Base-by-base conservation (phyloP, 2,113 vertebrate species). In the Ictalurus punctatus region DNA sequence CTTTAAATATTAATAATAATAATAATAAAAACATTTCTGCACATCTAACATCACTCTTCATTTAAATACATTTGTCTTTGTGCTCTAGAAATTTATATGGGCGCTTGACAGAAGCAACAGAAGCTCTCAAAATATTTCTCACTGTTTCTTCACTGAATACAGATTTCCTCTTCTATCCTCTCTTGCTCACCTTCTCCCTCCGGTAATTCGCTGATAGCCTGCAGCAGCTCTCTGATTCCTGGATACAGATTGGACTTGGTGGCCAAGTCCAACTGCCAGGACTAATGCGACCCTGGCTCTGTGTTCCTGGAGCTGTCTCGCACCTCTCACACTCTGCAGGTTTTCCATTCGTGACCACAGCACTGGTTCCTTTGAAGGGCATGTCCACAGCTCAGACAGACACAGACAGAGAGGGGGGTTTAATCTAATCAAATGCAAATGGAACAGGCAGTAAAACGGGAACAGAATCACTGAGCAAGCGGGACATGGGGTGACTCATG, bases 401-500 rank as follows among this genome's bases (percentile, higher is more conserved):
- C 81, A 83, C 81, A 17, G 61, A 85, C 71, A 30, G 34, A 30
- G 21, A 74, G 56, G 69, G 69, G 54, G 58, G 37, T 73, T 80
- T 89, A 54, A 89, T 89, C 71, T 85, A 85, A 89, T 79, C 83
- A 76, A 65, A 85, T 85, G 83, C 81, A 78, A 84, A 88, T 65
- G 40, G 69, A 63, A 84, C 71, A 84, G 56, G 58, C 86, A 88
- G 65, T 78, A 78, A 84, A 78, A 84, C 44, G n/a, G 58, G 71
- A 84, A 88, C 69, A 76, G 69, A 84, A 34, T 78, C 27, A 65
- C 44, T 44, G 88, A 85, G 71, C 81, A 83, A 83, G 81, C 34
- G 6, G 58, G 73, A 58, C 30, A 58, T 3, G 3, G 54, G 48
- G 59, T 89, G 88, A 89, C 88, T 85, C 83, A 89, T 65, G 44